Evolutionary conservation across 2,797 vertebrate genomes (phyloP).

Genomic region (Macropodus opercularis): DNA sequence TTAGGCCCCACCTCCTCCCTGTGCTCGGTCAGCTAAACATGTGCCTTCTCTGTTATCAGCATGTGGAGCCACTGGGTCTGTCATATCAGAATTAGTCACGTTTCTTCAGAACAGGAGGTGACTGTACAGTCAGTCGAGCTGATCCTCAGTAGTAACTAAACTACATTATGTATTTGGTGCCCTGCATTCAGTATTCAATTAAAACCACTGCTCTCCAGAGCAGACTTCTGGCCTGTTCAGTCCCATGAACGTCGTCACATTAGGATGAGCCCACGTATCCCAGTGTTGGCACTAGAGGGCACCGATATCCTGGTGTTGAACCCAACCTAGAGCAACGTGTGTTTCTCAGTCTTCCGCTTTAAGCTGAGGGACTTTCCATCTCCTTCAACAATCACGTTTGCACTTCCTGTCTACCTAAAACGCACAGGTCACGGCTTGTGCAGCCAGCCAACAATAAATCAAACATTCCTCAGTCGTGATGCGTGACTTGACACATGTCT

Average conservation of each 20-base stretch:
- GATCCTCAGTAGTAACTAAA: no score
- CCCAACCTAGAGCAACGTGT: neutral
- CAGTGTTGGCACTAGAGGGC: constrained; percentile 37
- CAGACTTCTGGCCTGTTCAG: neutral
- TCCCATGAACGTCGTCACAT: no score
- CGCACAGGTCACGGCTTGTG: constrained; percentile 22
- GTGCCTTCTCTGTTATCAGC: neutral
- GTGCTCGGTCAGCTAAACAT: neutral
- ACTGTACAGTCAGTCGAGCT: neutral
- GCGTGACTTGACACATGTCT: neutral
- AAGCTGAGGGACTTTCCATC: constrained; percentile 42
- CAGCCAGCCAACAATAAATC: neutral
- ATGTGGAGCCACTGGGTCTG: neutral
- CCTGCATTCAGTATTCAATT: no score
- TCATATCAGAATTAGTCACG: neutral
- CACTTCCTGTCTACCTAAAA: neutral
- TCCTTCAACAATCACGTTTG: neutral
- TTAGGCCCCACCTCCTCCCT: neutral
- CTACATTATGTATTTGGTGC: no score
- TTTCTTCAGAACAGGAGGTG: neutral
- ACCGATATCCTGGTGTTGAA: neutral
- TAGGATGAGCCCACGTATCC: no score
- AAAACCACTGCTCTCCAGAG: neutral
- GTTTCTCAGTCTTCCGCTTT: neutral
- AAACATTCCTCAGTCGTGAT: constrained; percentile 17